Percentiles rank a stretch among this genome's conserved stretches.
These are phyloP conservation scores for Morone chrysops DNA, from an alignment of 2,113 vertebrate species.

Conservation along the genomic window DNA sequence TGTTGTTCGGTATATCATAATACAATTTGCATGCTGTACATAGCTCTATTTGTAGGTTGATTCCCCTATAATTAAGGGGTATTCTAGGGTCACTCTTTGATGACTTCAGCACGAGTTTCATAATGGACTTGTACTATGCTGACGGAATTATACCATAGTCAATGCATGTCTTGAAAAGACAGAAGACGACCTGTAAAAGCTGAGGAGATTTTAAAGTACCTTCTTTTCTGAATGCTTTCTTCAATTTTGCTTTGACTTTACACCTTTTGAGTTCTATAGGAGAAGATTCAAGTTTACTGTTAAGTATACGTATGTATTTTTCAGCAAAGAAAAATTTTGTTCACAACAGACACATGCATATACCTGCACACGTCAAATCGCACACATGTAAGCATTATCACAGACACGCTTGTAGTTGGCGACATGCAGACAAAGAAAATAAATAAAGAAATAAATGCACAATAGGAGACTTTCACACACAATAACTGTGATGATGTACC, in stretches of 20 bases:
- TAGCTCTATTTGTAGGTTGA: no score
- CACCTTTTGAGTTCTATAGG: no score
- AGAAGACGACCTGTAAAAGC: background rate
- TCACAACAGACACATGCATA: background rate
- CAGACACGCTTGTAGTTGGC: background rate
- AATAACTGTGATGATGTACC: slow-evolving; percentile 10
- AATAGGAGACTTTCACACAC: background rate
- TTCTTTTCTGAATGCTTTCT: background rate
- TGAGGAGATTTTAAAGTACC: background rate
- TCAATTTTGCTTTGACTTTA: background rate
- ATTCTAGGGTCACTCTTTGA: no score
- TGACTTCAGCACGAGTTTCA: no score
- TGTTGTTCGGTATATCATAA: no score
- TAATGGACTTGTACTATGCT: no score
- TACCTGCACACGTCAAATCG: background rate
- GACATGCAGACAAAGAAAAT: background rate
- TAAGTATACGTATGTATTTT: no score
- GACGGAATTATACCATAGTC: background rate
- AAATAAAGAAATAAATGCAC: background rate
- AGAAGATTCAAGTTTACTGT: no score
- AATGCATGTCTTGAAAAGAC: background rate
- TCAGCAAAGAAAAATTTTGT: no score
- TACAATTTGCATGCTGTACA: no score
- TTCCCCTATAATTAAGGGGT: no score
- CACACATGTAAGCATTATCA: background rate